Evolutionary conservation across 2,888 invertebrate genomes (phyloP).

Genomic region (Acrobasis repandana): DNA sequence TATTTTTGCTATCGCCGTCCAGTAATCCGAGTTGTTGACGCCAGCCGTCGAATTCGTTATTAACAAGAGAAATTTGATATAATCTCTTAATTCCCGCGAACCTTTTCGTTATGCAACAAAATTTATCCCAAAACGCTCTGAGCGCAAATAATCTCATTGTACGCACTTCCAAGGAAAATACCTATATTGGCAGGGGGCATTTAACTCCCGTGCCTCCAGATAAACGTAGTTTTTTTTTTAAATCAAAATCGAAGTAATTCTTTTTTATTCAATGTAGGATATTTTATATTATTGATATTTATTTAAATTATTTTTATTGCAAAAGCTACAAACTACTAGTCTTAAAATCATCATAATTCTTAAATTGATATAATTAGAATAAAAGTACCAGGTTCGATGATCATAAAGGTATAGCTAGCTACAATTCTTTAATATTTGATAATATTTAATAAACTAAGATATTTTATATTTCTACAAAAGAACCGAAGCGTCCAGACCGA

Average conservation of each 20-base stretch:
- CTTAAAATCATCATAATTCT: too few relatives aligned
- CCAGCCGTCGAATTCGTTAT: conserved; percentile 43
- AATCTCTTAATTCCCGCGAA: conserved; percentile 46
- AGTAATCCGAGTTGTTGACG: conserved; percentile 40
- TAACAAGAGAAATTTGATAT: conserved; percentile 37
- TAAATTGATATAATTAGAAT: too few relatives aligned
- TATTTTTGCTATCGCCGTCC: conserved; percentile 26
- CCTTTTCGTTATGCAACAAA: conserved; percentile 45
- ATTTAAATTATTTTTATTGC: too few relatives aligned
- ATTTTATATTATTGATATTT: too few relatives aligned
- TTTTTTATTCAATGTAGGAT: too few relatives aligned
- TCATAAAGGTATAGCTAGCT: not conserved
- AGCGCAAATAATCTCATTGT: conserved; percentile 51
- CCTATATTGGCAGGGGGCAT: too few relatives aligned
- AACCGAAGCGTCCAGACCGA: not conserved
- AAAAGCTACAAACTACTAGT: too few relatives aligned
- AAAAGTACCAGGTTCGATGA: too few relatives aligned
- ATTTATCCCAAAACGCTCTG: conserved; percentile 44
- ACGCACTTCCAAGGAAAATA: conserved; percentile 28
- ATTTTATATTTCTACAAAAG: not conserved
- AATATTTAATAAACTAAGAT: not conserved
- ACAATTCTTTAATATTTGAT: not conserved
- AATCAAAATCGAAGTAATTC: too few relatives aligned
- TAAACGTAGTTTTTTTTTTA: too few relatives aligned
- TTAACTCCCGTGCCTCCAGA: too few relatives aligned